These are phyloP conservation scores for Trachelus troglodyta DNA, from an alignment of 2,888 invertebrate genomes.

Conservation along the genomic window DNA sequence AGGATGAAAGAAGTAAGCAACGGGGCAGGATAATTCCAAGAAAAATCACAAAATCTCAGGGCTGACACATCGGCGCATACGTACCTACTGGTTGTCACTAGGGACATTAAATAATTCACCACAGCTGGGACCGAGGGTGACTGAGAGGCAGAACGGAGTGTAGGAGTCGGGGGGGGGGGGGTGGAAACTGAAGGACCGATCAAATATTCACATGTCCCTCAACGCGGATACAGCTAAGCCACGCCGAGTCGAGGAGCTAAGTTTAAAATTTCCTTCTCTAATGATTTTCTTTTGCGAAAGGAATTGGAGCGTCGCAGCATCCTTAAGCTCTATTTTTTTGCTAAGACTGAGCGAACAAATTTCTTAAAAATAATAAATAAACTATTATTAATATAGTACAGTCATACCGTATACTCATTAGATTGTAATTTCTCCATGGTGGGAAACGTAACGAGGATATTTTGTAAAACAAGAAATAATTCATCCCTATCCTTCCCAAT, in stretches of 20 bases:
- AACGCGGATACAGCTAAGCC: slow-evolving; percentile 47
- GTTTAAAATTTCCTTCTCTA: slow-evolving; percentile 18
- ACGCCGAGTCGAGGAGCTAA: slow-evolving; percentile 5
- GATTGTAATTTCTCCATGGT: not conserved
- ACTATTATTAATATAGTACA: not conserved
- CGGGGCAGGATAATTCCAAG: slow-evolving; percentile 19
- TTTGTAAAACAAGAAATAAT: not conserved
- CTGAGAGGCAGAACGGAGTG: slow-evolving; percentile 42
- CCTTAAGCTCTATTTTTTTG: not conserved
- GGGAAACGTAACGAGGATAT: not conserved
- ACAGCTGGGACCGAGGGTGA: slow-evolving; percentile 57
- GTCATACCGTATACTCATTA: not conserved
- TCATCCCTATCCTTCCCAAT: not conserved
- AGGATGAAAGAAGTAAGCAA: not conserved
- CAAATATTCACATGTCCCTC: slow-evolving; percentile 64
- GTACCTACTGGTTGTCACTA: slow-evolving; percentile 54
- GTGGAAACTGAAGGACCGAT: slow-evolving; percentile 61
- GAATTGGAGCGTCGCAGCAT: not conserved
- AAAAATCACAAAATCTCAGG: slow-evolving; percentile 47
- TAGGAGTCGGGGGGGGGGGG: slow-evolving; percentile 28
- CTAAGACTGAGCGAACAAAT: not conserved
- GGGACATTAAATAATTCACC: slow-evolving; percentile 65
- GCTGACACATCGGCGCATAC: slow-evolving; percentile 48
- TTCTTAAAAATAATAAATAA: not conserved
- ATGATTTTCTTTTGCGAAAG: slow-evolving; percentile 2